These are phyloP conservation scores for Baccha elongata DNA, from an alignment of 2,888 invertebrate species.

Conservation along the genomic window DNA sequence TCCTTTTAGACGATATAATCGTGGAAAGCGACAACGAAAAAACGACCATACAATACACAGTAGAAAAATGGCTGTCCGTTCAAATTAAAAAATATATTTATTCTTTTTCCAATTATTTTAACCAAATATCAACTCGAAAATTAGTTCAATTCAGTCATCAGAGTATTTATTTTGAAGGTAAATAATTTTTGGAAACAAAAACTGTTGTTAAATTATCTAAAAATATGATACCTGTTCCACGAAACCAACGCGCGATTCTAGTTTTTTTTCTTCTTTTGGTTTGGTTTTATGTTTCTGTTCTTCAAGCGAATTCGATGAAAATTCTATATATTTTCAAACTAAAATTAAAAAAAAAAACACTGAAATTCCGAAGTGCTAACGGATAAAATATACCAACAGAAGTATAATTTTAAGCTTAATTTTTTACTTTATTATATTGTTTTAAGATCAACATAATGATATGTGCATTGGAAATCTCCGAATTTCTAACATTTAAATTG, in stretches of 20 bases:
- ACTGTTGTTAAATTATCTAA: not conserved
- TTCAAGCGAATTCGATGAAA: constrained; percentile 12
- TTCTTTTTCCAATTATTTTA: constrained; percentile 54
- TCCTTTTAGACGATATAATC: constrained; percentile 46
- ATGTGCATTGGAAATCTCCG: not conserved
- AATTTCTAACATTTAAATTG: constrained; percentile 22
- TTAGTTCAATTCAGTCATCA: constrained; percentile 26
- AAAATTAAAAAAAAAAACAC: not conserved
- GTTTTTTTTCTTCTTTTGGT: constrained; percentile 33
- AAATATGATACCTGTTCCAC: constrained; percentile 31
- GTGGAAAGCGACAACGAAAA: constrained; percentile 66
- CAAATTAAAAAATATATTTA: constrained; percentile 55
- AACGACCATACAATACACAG: constrained; percentile 50
- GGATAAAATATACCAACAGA: not conserved
- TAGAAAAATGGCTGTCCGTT: constrained; percentile 72
- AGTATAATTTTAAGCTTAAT: not conserved
- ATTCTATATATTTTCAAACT: not conserved
- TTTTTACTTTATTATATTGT: not conserved
- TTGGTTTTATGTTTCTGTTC: constrained; percentile 36
- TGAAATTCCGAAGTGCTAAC: not conserved
- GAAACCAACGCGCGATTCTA: constrained; percentile 55
- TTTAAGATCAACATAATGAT: not conserved
- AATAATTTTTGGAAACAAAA: constrained; percentile 22
- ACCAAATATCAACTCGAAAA: constrained; percentile 20
- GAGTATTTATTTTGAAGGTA: constrained; percentile 61